Percentiles rank a stretch among this genome's conserved stretches.
Conservation (phyloP, 2,888 invertebrate genomes). For the Eupithecia inturbata region DNA sequence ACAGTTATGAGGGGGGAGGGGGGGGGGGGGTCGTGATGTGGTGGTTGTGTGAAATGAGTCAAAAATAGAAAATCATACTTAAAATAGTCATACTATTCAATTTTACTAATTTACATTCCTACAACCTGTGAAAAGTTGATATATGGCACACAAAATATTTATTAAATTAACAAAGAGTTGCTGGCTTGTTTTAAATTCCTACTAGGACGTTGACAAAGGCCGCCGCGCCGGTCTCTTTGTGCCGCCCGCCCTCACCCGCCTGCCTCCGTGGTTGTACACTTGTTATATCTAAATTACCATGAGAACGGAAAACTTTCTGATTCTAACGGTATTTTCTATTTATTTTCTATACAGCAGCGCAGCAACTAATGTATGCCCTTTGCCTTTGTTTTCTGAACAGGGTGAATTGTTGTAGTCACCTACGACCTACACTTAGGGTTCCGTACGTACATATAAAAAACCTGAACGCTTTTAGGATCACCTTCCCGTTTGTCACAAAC, state of each 20-base stretch:
- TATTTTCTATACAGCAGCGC: neutral
- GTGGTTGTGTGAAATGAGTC: conserved; percentile 33
- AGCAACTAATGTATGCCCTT: neutral
- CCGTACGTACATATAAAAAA: neutral
- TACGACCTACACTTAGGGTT: neutral
- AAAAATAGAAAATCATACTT: too few relatives aligned
- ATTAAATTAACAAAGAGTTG: conserved; percentile 11
- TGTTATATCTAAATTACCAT: conserved; percentile 28
- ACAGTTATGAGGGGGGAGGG: conserved; percentile 15
- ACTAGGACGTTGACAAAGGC: conserved; percentile 23
- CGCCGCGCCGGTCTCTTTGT: conserved; percentile 21
- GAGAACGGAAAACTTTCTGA: conserved; percentile 20
- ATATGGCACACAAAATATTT: conserved; percentile 16
- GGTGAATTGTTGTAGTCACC: neutral
- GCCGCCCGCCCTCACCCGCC: conserved; percentile 5
- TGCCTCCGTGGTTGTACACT: conserved; percentile 27
- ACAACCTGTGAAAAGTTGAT: neutral
- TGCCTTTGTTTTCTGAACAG: neutral
- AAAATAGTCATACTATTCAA: neutral
- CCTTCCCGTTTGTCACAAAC: neutral
- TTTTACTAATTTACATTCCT: neutral
- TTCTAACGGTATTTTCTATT: conserved; percentile 1
- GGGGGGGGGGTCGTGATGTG: neutral
- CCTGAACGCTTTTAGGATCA: neutral
- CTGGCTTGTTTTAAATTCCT: conserved; percentile 20